Base-by-base conservation (phyloP, 2,797 vertebrate genomes). In the Pangasius krempfi region DNA sequence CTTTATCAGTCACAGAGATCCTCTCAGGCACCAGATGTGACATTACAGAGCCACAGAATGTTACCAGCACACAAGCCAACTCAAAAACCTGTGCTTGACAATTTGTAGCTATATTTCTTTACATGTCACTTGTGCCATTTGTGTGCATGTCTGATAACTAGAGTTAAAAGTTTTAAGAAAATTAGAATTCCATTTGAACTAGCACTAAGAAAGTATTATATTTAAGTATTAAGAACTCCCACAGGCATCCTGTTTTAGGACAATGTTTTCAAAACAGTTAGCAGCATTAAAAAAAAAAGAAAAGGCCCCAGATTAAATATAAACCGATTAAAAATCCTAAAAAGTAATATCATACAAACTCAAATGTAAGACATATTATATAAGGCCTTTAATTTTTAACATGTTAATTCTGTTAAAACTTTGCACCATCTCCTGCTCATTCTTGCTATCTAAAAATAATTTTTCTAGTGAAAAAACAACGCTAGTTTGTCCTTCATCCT, bases 1-100 rank as follows among this genome's bases (percentile, higher is more conserved):
- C 3, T 72, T 86, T 37, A 73, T 90, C 84, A 70, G 54, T 66
- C 86, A 85, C 58, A 79, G 82, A 86, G 62, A 86, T 78, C 10
- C 83, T 80, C 66, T 37, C 68, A 86, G 68, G 72, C 56, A 85
- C 25, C 27, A 80, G 54, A 68, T 76, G 40, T 62, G 14, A 80
- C 16, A 25, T 40, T 84, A 84, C 40, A 62, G 64, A 68, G n/a
- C 6, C 82, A 78, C 9, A 64, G 70, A 47, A 56, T 22, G 50
- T 66, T 56, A 33, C 72, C 22, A 40, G 2, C 9, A 62, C 16
- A 33, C 9, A 50, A 70, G 40, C 25, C 5, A 3, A 44, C 12
- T 37, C 54, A 25, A 58, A 81, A 81, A 6, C 54, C 78, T 14
- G 30, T 27, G 22, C 22, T 25, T 56, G 6, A 33, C 8, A 54